Conservation (phyloP, 92 coral and sea anemone species). For the Porites rus region DNA sequence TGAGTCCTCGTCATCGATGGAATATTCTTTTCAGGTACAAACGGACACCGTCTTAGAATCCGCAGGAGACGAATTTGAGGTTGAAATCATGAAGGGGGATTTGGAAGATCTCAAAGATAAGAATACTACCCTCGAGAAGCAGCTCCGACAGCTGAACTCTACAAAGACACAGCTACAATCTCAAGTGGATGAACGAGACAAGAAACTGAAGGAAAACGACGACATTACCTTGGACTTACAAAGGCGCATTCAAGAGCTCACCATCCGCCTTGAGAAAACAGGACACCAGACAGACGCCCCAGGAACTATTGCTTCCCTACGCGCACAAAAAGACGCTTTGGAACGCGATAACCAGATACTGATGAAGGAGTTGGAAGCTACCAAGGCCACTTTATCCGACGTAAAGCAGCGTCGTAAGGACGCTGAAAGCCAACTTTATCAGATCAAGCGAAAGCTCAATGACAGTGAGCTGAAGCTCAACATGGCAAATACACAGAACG, state of each 20-base stretch:
- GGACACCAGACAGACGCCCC: slow-evolving; percentile 94
- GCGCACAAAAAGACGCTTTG: slow-evolving; percentile 82
- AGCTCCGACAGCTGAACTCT: slow-evolving; percentile 71
- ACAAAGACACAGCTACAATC: slow-evolving; percentile 77
- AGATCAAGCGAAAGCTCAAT: slow-evolving; percentile 77
- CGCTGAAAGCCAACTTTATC: slow-evolving; percentile 79
- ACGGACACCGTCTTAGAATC: slow-evolving; percentile 50
- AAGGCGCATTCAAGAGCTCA: slow-evolving; percentile 80
- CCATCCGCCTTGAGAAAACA: slow-evolving; percentile 75
- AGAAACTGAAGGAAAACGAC: slow-evolving; percentile 80
- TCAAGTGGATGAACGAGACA: slow-evolving; percentile 69
- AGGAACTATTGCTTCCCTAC: slow-evolving; percentile 84
- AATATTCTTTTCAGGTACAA: slow-evolving; percentile 51
- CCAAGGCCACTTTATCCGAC: slow-evolving; percentile 68
- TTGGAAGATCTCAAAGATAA: slow-evolving; percentile 81
- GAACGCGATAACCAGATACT: slow-evolving; percentile 95
- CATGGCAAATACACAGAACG: slow-evolving; percentile 78
- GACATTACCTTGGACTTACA: slow-evolving; percentile 88
- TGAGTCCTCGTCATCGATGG: slow-evolving; percentile 69
- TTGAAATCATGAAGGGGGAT: slow-evolving; percentile 77
- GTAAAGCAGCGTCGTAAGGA: slow-evolving; percentile 82
- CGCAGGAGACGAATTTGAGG: slow-evolving; percentile 81
- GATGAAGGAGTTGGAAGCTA: slow-evolving; percentile 80
- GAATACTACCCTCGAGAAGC: slow-evolving; percentile 81
- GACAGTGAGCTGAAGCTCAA: slow-evolving; percentile 77